Conservation (phyloP, 2,797 vertebrate genomes). For the Chrosomus eos region DNA sequence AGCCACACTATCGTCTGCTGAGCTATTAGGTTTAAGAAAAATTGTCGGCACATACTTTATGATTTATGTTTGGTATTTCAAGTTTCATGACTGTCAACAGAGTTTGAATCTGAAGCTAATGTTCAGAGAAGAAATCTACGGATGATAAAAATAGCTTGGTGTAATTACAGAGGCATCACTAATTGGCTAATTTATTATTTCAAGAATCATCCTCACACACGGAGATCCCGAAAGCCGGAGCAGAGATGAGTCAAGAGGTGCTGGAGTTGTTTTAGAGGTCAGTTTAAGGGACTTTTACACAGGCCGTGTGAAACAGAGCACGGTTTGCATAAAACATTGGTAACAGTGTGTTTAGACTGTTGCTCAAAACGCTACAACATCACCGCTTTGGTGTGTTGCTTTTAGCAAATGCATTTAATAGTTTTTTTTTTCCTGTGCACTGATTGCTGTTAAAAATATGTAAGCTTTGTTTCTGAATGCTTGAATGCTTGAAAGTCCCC, state of each 20-base stretch:
- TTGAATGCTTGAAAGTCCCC: neutral
- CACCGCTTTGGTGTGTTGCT: neutral
- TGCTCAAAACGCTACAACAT: neutral
- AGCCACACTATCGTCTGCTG: neutral
- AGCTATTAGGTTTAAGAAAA: neutral
- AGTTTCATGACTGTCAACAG: constrained; percentile 1
- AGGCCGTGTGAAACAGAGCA: neutral
- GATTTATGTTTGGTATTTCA: constrained; percentile 2
- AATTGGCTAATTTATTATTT: constrained; percentile 4
- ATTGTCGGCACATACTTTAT: neutral
- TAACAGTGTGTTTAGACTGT: neutral
- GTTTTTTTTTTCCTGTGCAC: neutral
- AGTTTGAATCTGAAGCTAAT: neutral
- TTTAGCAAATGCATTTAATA: neutral
- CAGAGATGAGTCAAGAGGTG: neutral
- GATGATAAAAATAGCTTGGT: constrained; percentile 22
- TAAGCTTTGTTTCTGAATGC: neutral
- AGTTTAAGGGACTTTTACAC: neutral
- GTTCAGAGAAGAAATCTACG: neutral
- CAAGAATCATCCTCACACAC: neutral
- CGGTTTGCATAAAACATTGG: neutral
- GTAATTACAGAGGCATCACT: neutral
- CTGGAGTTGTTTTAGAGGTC: neutral
- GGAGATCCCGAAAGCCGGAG: neutral
- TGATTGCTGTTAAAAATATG: neutral